phyloP scores from a whole-genome alignment of 2,888 invertebrate genomes.

The Rosalia funebris region DNA sequence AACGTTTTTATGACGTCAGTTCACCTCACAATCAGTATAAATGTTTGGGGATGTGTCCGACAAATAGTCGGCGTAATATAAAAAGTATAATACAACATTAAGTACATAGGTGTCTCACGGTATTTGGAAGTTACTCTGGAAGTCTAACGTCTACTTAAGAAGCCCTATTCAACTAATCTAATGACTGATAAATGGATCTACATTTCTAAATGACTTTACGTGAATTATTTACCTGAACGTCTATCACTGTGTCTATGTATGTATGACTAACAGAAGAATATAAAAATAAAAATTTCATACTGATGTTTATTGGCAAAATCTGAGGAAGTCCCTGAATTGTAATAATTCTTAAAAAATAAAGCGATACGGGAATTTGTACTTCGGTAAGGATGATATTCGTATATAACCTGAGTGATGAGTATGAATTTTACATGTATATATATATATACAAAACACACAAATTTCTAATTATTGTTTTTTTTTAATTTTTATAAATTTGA shows the following conservation, averaged over 20 bases:
- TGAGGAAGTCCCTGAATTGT: constrained; percentile 47
- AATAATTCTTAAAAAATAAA: constrained; percentile 37
- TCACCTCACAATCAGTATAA: not conserved
- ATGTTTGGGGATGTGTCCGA: not conserved
- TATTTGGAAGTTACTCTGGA: constrained; percentile 49
- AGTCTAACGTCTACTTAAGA: constrained; percentile 51
- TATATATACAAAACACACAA: constrained; percentile 43
- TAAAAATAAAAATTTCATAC: constrained; percentile 42
- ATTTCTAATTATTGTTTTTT: constrained; percentile 37
- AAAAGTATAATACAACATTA: constrained; percentile 29
- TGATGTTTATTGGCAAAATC: constrained; percentile 43
- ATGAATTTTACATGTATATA: constrained; percentile 34
- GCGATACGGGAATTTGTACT: constrained; percentile 55
- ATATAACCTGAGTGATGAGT: constrained; percentile 48
- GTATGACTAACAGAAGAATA: constrained; percentile 42
- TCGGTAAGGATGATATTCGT: constrained; percentile 50
- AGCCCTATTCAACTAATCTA: constrained; percentile 51
- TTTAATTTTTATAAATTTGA: constrained; percentile 35
- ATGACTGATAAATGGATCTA: constrained; percentile 48
- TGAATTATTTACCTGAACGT: constrained; percentile 46
- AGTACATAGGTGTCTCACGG: constrained; percentile 36
- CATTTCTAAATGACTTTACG: constrained; percentile 26
- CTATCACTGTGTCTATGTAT: constrained; percentile 46
- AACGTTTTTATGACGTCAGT: constrained; percentile 1
- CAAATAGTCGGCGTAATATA: not conserved